These are phyloP conservation scores for Lampropteryx suffumata DNA, from an alignment of 2,888 invertebrate genomes.

Conservation along the genomic window DNA sequence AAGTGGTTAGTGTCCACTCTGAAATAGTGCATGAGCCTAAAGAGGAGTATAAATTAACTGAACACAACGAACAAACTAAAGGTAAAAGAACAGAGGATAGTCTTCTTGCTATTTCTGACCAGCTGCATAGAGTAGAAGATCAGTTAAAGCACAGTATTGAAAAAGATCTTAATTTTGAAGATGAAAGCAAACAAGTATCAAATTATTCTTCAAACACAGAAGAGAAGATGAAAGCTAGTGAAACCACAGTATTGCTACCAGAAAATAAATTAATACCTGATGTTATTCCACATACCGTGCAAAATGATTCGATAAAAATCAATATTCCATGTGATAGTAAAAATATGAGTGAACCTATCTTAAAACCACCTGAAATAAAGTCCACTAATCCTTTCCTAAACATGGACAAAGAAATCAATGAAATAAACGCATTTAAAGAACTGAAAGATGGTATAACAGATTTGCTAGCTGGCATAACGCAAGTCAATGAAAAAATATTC, in stretches of 20 bases:
- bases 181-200: conserved; percentile 60
- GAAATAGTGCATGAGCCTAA: conserved; percentile 38
- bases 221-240: conserved; percentile 55
- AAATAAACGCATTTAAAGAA: conserved; percentile 77
- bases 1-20: conserved; percentile 52
- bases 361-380: conserved; percentile 46
- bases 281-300: conserved; percentile 48
- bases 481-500: conserved; percentile 75
- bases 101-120: conserved; percentile 74
- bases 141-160: conserved; percentile 75
- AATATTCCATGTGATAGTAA: conserved; percentile 37
- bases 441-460: conserved; percentile 78
- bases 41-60: conserved; percentile 30
- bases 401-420: conserved; percentile 68
- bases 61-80: conserved; percentile 50
- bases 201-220: conserved; percentile 52
- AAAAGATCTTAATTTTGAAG: conserved; percentile 68
- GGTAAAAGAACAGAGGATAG: conserved; percentile 78
- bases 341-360: conserved; percentile 35
- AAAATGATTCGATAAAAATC: conserved; percentile 57
- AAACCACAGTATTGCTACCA: conserved; percentile 51
- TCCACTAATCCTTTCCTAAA: conserved; percentile 70
- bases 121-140: conserved; percentile 75
- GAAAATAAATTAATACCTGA: conserved; percentile 57
- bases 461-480: conserved; percentile 76